Percentiles rank a stretch among this genome's conserved stretches.
These are phyloP conservation scores for Epinotia nisella DNA, from an alignment of 2,888 invertebrate genomes.

Conservation along the genomic window DNA sequence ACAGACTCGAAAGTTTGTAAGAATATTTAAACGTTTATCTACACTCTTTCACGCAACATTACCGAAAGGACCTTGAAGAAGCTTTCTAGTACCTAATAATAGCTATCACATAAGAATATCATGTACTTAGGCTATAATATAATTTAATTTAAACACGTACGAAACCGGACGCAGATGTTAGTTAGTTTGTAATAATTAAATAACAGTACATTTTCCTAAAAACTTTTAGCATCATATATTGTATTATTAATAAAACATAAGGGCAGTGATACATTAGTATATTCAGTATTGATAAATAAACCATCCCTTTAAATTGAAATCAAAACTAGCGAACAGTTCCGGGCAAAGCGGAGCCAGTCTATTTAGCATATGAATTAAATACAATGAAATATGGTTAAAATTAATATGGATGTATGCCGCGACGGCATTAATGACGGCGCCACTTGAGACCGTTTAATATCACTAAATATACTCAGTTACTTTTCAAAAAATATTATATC, in stretches of 20 bases:
- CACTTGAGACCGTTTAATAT: slow-evolving; percentile 50
- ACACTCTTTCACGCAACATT: neutral
- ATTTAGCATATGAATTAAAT: slow-evolving; percentile 94
- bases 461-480: neutral
- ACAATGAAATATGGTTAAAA: slow-evolving; percentile 90
- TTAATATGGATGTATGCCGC: slow-evolving; percentile 89
- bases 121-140: too few species aligned
- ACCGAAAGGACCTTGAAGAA: neutral
- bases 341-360: slow-evolving; percentile 68
- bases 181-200: too few species aligned
- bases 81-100: too few species aligned
- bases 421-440: slow-evolving; percentile 56
- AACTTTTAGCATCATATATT: neutral
- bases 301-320: slow-evolving; percentile 36
- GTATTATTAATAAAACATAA: neutral
- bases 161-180: too few species aligned
- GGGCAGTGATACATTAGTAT: neutral
- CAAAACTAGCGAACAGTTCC: slow-evolving; percentile 56
- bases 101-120: too few species aligned
- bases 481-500: neutral
- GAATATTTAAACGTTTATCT: neutral
- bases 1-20: neutral
- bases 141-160: too few species aligned
- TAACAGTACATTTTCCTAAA: too few species aligned
- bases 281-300: slow-evolving; percentile 11